Base-by-base conservation (phyloP, 1,140 invertebrate genomes). In the Platyscapa corneri region DNA sequence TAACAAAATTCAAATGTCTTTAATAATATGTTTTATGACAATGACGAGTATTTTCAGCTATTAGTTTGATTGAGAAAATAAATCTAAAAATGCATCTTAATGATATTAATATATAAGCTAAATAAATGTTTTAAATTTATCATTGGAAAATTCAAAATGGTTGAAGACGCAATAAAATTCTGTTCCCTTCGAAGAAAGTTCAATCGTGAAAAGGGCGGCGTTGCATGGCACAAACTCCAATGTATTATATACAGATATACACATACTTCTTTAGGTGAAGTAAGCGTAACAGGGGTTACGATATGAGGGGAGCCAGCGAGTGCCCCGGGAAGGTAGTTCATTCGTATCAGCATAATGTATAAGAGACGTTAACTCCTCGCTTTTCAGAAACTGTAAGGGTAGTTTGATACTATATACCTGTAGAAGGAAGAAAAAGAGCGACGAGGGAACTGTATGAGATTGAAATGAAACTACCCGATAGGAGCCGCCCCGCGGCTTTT, bases 321-420 rank as follows among this genome's bases (percentile, higher is more conserved):
- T 88, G 53, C 82, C 30, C 30, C 37, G 65, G 65, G 85, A 89
- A 88, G 88, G 88, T 89, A 88, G 89, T 90, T 90, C 88, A 88
- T 90, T 87, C 90, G 90, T 91, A 91, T 91, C 91, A 91, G 91
- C 90, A 90, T 92, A 92, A 91, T 92, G 90, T 91, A 90, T 90
- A 90, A 89, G 49, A 80, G 77, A 90, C 88, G 88, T 89, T 85
- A 86, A 89, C 88, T 90, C 89, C 86, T 90, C 89, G 89, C 89
- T 89, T 89, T 90, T 87, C 87, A 87, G 87, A 87, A 90, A 88
- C 64, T 85, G 87, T 88, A 78, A 53, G 82, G 85, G 76, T 82
- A 87, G 81, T 88, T 89, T 86, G 86, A 83, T 77, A 34, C 67
- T 76, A 34, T 65, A 56, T 65, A 56, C 27, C 39, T 10, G 20